Conservation (phyloP, 2,797 vertebrate species). For the Vultur gryphus region DNA sequence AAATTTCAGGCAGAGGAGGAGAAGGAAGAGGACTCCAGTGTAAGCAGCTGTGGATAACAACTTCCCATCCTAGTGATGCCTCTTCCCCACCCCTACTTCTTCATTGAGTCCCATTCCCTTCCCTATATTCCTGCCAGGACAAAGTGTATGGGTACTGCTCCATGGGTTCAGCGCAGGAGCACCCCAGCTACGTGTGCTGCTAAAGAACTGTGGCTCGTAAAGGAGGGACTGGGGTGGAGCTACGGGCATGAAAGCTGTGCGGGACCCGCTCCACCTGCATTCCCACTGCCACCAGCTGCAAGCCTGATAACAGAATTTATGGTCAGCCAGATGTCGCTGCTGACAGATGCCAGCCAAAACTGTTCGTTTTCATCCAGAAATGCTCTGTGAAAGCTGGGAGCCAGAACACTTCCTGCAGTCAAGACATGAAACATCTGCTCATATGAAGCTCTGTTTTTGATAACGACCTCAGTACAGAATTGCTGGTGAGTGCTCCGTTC, state of each 20-base stretch:
- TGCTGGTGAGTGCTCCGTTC: background rate
- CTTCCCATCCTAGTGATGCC: background rate
- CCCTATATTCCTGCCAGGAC: background rate
- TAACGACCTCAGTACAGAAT: background rate
- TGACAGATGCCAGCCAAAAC: background rate
- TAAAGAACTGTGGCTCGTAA: background rate
- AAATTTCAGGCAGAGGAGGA: background rate
- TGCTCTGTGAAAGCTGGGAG: background rate
- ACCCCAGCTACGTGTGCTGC: background rate
- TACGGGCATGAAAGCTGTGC: background rate
- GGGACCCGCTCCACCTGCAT: background rate
- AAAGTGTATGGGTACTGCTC: background rate
- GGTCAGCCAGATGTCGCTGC: background rate
- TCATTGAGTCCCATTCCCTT: background rate
- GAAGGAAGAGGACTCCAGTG: background rate
- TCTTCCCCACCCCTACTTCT: background rate
- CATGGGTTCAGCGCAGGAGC: background rate
- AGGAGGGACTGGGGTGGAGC: background rate
- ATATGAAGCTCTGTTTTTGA: background rate
- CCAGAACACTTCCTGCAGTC: background rate
- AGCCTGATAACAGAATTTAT: background rate
- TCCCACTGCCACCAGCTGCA: background rate
- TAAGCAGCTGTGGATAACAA: background rate
- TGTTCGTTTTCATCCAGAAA: background rate
- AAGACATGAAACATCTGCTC: background rate